Evolutionary conservation across 1,140 invertebrate genomes (phyloP).

Genomic region (Nephila pilipes): DNA sequence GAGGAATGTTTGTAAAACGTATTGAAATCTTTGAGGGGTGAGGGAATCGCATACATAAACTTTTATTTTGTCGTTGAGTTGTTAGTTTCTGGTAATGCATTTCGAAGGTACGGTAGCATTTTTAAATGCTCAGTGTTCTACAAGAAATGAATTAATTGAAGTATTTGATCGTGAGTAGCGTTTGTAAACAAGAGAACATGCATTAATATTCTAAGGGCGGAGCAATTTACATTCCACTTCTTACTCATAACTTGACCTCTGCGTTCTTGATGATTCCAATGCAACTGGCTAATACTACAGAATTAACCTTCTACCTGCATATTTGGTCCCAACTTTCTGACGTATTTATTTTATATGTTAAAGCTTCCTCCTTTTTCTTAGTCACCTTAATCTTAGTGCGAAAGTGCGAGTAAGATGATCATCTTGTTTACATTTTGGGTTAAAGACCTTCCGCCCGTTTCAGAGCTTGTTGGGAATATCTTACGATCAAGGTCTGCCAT

Average conservation of each 20-base stretch:
- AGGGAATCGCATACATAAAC: no score
- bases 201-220: conserved; percentile 2
- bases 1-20: no score
- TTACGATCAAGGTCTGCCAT: conserved; percentile 62
- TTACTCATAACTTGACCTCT: background rate
- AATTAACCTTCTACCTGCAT: background rate
- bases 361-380: background rate
- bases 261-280: background rate
- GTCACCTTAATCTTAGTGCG: conserved; percentile 17
- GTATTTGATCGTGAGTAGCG: background rate
- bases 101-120: no score
- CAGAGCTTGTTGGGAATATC: background rate
- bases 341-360: background rate
- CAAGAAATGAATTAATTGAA: no score
- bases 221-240: background rate
- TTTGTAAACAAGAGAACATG: background rate
- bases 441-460: conserved; percentile 66
- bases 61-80: no score
- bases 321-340: conserved; percentile 21
- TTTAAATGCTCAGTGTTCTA: no score
- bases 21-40: no score
- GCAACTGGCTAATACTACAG: background rate
- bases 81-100: no score
- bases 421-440: conserved; percentile 73
- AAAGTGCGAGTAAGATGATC: conserved; percentile 30